Base-by-base conservation (phyloP, 2,113 vertebrate species). In the Gnathonemus longibarbis region DNA sequence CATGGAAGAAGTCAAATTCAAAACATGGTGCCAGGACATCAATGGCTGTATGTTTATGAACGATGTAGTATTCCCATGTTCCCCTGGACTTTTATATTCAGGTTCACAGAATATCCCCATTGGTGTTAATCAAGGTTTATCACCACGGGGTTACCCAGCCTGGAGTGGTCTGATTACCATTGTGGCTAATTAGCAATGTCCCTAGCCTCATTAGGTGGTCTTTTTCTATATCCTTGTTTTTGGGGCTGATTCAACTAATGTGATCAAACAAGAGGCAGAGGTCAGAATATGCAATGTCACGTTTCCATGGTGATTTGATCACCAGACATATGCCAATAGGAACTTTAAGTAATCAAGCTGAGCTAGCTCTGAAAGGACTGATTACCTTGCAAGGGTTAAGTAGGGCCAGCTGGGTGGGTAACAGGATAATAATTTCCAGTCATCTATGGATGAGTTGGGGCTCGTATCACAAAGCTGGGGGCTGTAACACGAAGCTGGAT, bases 171-270 rank as follows among this genome's bases (percentile, higher is more conserved):
- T 87, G 50, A 87, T 87, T 87, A 87, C 9, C 85, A 56, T 39
- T 15, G 85, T 56, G 85, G 49, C 49, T 53, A 87, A 87, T 87
- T 87, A 87, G 35, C 85, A 56, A 11, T 31, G 50, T 87, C 50
- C 85, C 85, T 50, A 87, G 13, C 85, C 50, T 87, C 50, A 35
- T 87, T 87, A 87, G 15, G 13, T 17, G 27, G 45, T 39, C 50
- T 46, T 48, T 53, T 48, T 27, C 39, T 56, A 35, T 35, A 87
- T 87, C 53, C 27, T 17, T 27, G 49, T 87, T 52, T 52, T 87
- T 52, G n/a, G 15, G 24, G 27, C 15, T 53, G 27, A 84, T 84
- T 84, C 45, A 84, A 84, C 83, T 48, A 15, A 46, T 48, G 21
- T 84, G 45, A 84, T 39, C 45, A 45, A 24, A 19, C 21, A 42